These are phyloP conservation scores for Taurulus bubalis DNA, from an alignment of 2,113 vertebrate genomes.

Conservation along the genomic window DNA sequence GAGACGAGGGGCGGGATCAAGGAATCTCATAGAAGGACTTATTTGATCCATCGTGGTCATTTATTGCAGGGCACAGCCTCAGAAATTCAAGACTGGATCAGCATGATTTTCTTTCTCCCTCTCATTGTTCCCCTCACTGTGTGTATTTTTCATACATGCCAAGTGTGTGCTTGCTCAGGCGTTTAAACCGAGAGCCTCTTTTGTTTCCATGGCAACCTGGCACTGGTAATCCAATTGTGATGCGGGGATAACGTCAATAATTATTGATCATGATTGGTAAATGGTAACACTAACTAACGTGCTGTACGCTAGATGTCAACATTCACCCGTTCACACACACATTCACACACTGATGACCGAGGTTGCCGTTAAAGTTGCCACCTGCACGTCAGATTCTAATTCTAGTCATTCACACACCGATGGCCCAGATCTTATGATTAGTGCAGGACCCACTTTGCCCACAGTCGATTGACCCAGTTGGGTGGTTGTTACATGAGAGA, in stretches of 20 bases:
- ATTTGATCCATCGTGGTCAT: neutral
- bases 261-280: neutral
- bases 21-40: conserved; percentile 18
- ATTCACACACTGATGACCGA: too few relatives aligned
- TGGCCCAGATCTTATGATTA: neutral
- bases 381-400: too few relatives aligned
- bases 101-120: neutral
- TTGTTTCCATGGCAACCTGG: conserved; percentile 59
- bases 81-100: neutral
- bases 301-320: neutral
- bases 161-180: conserved; percentile 15
- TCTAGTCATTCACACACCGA: neutral
- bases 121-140: conserved; percentile 17
- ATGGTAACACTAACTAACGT: neutral
- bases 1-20: conserved; percentile 3
- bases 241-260: conserved; percentile 15
- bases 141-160: conserved; percentile 22
- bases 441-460: too few relatives aligned
- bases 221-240: conserved; percentile 1
- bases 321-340: too few relatives aligned
- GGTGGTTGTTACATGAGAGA: neutral
- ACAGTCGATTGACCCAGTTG: neutral
- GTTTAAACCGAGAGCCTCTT: neutral
- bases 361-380: too few relatives aligned
- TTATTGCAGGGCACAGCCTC: neutral